Evolutionary conservation across 2,113 vertebrate species (phyloP).

Genomic region (Syrmaticus mikado): DNA sequence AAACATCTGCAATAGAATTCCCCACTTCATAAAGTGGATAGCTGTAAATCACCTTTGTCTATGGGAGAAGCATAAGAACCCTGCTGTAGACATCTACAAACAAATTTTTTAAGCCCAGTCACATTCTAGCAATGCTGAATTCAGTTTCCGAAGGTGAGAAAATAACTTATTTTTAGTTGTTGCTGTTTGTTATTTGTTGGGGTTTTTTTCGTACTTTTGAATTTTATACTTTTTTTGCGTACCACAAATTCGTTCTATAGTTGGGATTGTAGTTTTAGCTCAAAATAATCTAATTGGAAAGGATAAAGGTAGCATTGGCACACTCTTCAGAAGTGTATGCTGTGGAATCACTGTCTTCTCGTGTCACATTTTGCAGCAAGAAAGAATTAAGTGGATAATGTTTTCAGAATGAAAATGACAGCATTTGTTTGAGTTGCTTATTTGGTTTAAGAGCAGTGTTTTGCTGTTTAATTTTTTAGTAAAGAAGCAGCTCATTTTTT

Average conservation of each 20-base stretch:
- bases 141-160: not conserved
- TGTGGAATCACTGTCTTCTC: not conserved
- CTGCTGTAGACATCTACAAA: not conserved
- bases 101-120: not conserved
- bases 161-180: not conserved
- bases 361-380: not conserved
- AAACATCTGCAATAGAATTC: not conserved
- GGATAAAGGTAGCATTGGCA: not conserved
- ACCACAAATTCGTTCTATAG: not conserved
- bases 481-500: not conserved
- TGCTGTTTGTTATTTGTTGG: not conserved
- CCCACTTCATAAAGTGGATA: not conserved
- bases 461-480: not conserved
- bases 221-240: not conserved
- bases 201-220: not conserved
- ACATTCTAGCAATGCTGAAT: not conserved
- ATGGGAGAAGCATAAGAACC: not conserved
- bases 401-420: not conserved
- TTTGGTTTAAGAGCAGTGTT: not conserved
- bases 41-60: not conserved
- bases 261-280: not conserved
- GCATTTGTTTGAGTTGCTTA: not conserved
- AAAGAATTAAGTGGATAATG: not conserved
- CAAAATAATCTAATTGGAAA: not conserved
- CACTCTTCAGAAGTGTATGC: not conserved